Evolutionary conservation across 2,113 vertebrate genomes (phyloP), one percentile per base, ranked within the genome.

Genomic region (Sisor rabdophorus): DNA sequence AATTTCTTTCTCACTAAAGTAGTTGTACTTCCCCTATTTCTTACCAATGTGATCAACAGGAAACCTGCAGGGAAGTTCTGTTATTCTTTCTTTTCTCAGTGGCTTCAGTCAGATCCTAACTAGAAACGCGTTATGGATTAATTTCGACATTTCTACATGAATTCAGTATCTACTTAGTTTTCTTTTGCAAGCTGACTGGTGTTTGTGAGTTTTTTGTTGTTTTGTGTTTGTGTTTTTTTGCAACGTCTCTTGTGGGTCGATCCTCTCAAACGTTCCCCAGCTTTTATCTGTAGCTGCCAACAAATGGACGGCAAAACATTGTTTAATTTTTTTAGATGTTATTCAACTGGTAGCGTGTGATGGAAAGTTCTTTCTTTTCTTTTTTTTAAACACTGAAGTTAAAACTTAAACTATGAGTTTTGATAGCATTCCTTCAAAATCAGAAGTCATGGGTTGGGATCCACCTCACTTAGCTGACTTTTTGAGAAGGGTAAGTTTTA

Each of bases 371-470:
- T 20, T 58, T 3, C 7, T n/a, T 10, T 2, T n/a, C 7, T 44
- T 15, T 47, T 47, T 16, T 67, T 22, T 22, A 11, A 36, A 30
- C 24, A 30, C 48, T 28, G 63, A 67, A 63, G 36, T 59, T 11
- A n/a, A 11, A 24, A 73, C 24, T 77, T 63, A 74, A 53, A 84
- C n/a, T 69, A 98, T 98, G 96, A 95, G 93, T 80, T 86, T 85
- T 26, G 85, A 88, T 20, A 89, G 86, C 0, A 40, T 93, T 54
- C 96, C 94, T 2, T 88, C 91, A 74, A 93, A 92, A 80, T 89
- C 92, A 0, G 94, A 95, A 6, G 94, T 98, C 83, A 82, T 90
- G 80, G 60, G 73, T 0, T 98, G 96, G 96, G 91, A 86, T 55
- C 81, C 95, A 0, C 89, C 91, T 16, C 87, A 88, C 44, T 85